phyloP scores from a whole-genome alignment of 2,797 vertebrate genomes.

The Cyclopterus lumpus region DNA sequence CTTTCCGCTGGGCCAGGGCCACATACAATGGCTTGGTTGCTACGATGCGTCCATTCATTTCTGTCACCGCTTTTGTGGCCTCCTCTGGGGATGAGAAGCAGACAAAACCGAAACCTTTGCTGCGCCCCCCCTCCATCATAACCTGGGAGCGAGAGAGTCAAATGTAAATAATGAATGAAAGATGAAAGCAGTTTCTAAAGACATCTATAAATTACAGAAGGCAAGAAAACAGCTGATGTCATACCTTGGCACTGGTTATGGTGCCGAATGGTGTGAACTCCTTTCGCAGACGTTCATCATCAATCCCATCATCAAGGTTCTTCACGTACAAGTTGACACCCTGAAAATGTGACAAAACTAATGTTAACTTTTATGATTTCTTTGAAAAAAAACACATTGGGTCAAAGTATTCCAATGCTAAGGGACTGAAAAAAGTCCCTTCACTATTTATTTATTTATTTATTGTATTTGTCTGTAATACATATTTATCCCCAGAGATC shows the following conservation, averaged over 20 bases:
- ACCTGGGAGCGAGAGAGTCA: conserved; percentile 81
- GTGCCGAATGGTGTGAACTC: conserved; percentile 86
- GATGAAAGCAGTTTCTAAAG: neutral
- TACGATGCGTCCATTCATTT: conserved; percentile 98
- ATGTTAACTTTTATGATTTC: neutral
- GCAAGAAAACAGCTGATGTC: neutral
- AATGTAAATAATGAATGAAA: neutral
- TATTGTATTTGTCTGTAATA: conserved; percentile 62
- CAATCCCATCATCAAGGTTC: conserved; percentile 98
- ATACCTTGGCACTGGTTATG: conserved; percentile 87
- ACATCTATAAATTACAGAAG: neutral
- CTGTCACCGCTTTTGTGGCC: conserved; percentile 97
- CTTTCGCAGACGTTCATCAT: conserved; percentile 86
- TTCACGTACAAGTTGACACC: conserved; percentile 98
- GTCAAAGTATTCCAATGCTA: neutral
- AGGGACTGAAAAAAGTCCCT: neutral
- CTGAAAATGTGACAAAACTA: conserved; percentile 69
- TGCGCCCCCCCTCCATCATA: conserved; percentile 97
- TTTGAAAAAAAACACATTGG: neutral
- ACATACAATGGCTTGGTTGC: conserved; percentile 97
- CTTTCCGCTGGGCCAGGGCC: conserved; percentile 95
- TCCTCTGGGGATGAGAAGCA: conserved; percentile 98
- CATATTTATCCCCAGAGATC: conserved; percentile 73
- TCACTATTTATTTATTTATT: neutral
- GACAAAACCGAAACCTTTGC: conserved; percentile 98